Percentiles rank a stretch among this genome's conserved stretches.
phyloP scores from a whole-genome alignment of 2,888 invertebrate genomes.

The Platynereis dumerilii region DNA sequence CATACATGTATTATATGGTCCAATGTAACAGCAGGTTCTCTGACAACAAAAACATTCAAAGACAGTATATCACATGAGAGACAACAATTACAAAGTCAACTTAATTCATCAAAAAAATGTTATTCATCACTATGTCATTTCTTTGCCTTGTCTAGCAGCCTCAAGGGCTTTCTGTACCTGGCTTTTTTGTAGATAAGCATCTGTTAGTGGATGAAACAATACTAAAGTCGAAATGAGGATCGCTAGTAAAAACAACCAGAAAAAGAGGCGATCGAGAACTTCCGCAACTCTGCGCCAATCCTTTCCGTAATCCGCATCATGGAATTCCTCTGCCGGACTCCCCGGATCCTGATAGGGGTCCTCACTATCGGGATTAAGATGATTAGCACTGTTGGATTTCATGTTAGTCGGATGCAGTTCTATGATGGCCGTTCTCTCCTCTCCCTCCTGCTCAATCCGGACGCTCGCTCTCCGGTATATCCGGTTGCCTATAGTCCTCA shows the following conservation, averaged over 20 bases:
- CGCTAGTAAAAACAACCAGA: conserved; percentile 42
- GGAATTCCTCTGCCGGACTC: not conserved
- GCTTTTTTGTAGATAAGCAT: conserved; percentile 13
- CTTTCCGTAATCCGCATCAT: conserved; percentile 26
- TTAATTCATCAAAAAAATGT: too few relatives aligned
- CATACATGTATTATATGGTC: too few relatives aligned
- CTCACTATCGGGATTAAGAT: not conserved
- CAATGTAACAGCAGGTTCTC: too few relatives aligned
- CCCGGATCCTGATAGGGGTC: not conserved
- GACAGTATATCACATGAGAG: too few relatives aligned
- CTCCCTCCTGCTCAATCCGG: not conserved
- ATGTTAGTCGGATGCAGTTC: conserved; percentile 14
- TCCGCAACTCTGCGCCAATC: conserved; percentile 41
- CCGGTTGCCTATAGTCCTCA: conserved; percentile 2
- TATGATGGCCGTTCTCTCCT: conserved; percentile 12
- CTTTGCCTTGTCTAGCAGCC: too few relatives aligned
- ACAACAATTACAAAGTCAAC: too few relatives aligned
- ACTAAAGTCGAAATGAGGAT: conserved; percentile 40
- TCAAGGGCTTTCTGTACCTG: too few relatives aligned
- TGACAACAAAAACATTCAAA: too few relatives aligned
- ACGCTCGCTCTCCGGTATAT: conserved; percentile 8
- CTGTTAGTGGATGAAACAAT: conserved; percentile 41
- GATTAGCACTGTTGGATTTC: not conserved
- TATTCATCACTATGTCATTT: too few relatives aligned
- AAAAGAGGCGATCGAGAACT: conserved; percentile 42